A percentile compares a stretch with the other conserved stretches of the same genome.
Evolutionary conservation across 2,888 invertebrate species (phyloP).

Genomic region (Apamea crenata): DNA sequence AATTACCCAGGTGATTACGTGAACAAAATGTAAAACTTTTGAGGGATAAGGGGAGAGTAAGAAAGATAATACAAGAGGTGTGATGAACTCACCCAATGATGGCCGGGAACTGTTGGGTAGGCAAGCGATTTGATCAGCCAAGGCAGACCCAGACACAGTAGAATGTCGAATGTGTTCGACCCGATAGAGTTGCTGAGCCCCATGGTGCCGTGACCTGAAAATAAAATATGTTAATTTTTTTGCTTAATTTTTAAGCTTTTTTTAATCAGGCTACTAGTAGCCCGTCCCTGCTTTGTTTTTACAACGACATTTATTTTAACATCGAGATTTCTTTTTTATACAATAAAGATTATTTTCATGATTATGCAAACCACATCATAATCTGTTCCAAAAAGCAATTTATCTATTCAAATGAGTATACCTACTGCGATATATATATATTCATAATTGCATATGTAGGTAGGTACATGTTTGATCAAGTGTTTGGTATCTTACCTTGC

Average conservation of each 20-base stretch:
- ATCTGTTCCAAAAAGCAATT: too few species aligned
- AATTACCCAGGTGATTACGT: neutral
- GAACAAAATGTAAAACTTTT: neutral
- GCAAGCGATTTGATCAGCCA: conserved; percentile 93
- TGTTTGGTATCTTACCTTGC: conserved; percentile 90
- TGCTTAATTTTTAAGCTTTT: neutral
- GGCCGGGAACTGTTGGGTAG: conserved; percentile 90
- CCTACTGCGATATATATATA: too few species aligned
- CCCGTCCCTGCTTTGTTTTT: neutral
- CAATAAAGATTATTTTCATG: too few species aligned
- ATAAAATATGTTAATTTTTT: neutral
- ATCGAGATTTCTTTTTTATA: neutral
- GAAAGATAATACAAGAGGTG: conserved; percentile 15
- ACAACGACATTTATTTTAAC: neutral
- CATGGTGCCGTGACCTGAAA: conserved; percentile 93
- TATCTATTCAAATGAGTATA: too few species aligned
- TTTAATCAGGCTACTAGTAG: neutral
- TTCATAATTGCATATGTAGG: too few species aligned
- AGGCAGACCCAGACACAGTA: conserved; percentile 94
- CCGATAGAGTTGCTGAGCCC: conserved; percentile 95
- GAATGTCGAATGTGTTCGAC: conserved; percentile 95
- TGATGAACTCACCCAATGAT: conserved; percentile 85
- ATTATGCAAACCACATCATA: too few species aligned
- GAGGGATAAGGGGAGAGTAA: neutral
- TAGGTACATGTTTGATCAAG: neutral